phyloP scores from a whole-genome alignment of 2,113 vertebrate genomes.

The Steatornis caripensis region DNA sequence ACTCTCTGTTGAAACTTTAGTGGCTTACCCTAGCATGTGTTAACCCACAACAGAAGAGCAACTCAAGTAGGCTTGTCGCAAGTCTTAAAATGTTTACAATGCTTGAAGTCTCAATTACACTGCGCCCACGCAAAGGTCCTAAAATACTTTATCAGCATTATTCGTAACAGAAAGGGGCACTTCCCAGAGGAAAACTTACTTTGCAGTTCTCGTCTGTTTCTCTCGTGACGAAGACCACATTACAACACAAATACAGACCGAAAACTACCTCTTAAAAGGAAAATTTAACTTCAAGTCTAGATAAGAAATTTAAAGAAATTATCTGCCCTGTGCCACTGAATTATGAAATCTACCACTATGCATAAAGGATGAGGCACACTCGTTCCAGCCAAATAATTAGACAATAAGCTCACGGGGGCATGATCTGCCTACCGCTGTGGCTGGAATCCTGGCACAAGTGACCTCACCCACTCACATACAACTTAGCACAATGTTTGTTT shows the following conservation, averaged over 20 bases:
- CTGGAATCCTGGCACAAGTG: neutral
- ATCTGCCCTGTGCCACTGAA: rapidly evolving
- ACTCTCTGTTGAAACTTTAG: rapidly evolving
- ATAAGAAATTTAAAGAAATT: neutral
- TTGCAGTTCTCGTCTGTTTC: neutral
- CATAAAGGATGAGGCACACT: neutral
- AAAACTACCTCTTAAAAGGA: rapidly evolving
- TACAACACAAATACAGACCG: rapidly evolving
- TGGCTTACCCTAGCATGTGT: no score
- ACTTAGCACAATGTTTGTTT: rapidly evolving
- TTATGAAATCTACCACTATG: neutral
- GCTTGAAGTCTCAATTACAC: neutral
- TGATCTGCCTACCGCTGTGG: rapidly evolving
- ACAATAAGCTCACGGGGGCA: neutral
- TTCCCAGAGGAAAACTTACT: neutral
- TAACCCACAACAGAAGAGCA: neutral
- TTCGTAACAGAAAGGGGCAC: rapidly evolving
- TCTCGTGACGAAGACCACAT: rapidly evolving
- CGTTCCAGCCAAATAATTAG: neutral
- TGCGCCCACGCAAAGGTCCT: rapidly evolving
- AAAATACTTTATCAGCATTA: neutral
- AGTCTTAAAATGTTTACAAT: neutral
- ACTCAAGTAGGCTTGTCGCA: neutral
- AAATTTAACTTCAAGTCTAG: rapidly evolving
- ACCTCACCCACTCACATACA: neutral